phyloP scores from a whole-genome alignment of 2,888 invertebrate genomes.

The Shargacucullia verbasci region DNA sequence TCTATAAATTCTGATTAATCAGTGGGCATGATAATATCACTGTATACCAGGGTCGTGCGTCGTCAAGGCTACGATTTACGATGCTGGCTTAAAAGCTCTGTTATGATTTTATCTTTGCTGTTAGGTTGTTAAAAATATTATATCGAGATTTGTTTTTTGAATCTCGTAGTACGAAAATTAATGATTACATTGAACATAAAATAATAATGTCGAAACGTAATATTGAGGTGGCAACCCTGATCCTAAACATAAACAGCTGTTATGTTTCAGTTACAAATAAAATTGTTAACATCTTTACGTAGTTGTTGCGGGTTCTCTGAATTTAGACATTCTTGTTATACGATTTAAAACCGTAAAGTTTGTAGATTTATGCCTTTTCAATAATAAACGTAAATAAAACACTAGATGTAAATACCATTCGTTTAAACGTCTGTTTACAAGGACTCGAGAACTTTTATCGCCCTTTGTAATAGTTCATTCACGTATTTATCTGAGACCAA shows the following conservation, averaged over 20 bases:
- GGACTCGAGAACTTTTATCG: conserved; percentile 52
- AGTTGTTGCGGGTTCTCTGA: conserved; percentile 54
- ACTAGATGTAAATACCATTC: conserved; percentile 49
- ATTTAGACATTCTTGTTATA: conserved; percentile 56
- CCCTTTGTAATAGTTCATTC: conserved; percentile 47
- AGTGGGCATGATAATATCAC: conserved; percentile 66
- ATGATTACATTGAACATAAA: conserved; percentile 44
- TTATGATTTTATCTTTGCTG: conserved; percentile 57
- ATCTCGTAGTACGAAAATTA: conserved; percentile 36
- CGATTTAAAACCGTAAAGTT: conserved; percentile 55
- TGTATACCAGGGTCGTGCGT: conserved; percentile 58
- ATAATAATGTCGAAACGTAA: conserved; percentile 28
- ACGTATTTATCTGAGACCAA: conserved; percentile 43
- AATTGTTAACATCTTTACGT: conserved; percentile 59
- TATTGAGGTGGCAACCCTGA: conserved; percentile 48
- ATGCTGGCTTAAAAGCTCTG: conserved; percentile 49
- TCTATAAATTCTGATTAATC: conserved; percentile 80
- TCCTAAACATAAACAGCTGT: conserved; percentile 58
- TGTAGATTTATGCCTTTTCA: conserved; percentile 57
- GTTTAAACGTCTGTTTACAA: conserved; percentile 51
- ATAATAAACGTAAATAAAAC: conserved; percentile 56
- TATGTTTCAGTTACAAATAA: conserved; percentile 60
- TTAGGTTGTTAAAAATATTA: conserved; percentile 43
- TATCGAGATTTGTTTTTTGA: conserved; percentile 40
- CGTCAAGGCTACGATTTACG: conserved; percentile 66